Evolutionary conservation across 2,797 vertebrate genomes (phyloP).

Genomic region (Spinibarbus caldwelli): DNA sequence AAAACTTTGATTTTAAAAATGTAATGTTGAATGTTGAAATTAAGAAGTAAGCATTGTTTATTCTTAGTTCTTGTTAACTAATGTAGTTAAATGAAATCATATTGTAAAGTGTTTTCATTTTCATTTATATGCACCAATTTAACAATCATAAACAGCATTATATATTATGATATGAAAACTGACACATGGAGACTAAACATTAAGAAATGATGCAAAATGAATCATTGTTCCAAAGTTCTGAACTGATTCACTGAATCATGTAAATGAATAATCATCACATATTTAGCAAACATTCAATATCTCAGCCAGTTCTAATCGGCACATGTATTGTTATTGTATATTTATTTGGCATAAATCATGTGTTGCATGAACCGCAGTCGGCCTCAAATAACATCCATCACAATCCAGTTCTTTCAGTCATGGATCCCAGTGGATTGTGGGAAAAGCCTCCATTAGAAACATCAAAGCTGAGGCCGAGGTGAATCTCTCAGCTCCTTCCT

Average conservation of each 20-base stretch:
- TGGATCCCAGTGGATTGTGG: neutral
- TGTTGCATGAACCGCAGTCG: neutral
- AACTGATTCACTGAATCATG: neutral
- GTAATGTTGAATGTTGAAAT: no score
- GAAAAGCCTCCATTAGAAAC: constrained; percentile 19
- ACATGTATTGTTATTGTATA: neutral
- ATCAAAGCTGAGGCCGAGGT: constrained; percentile 44
- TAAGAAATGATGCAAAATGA: neutral
- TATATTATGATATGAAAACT: neutral
- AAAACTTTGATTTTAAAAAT: no score
- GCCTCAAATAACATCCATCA: neutral
- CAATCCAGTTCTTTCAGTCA: constrained; percentile 23
- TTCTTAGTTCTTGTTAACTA: no score
- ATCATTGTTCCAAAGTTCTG: neutral
- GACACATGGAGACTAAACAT: no score
- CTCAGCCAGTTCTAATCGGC: neutral
- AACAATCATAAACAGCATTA: neutral
- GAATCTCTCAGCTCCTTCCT: neutral
- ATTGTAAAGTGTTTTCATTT: no score
- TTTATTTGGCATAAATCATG: neutral
- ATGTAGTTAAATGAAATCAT: no score
- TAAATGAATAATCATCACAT: neutral
- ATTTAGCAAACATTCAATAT: neutral
- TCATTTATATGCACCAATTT: no score
- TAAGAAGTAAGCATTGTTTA: no score